These are phyloP conservation scores for Distichodus sexfasciatus DNA, from an alignment of 2,797 vertebrate species.

Conservation along the genomic window DNA sequence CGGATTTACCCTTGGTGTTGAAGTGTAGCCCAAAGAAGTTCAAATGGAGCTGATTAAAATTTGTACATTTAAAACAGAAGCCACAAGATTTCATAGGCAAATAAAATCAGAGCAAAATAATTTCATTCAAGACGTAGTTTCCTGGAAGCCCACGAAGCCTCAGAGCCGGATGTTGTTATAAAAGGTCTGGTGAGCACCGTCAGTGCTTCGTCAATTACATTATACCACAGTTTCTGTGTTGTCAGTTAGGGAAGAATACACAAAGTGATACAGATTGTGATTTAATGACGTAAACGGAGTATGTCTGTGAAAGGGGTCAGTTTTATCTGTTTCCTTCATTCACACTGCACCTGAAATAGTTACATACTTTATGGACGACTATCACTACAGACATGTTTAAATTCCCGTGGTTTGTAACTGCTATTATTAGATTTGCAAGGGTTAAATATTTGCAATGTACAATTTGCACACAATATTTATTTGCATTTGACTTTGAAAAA, in stretches of 20 bases:
- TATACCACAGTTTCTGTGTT: constrained; percentile 69
- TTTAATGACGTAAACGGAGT: constrained; percentile 73
- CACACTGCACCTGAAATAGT: constrained; percentile 59
- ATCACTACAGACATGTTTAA: constrained; percentile 41
- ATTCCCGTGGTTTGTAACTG: constrained; percentile 42
- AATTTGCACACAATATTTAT: neutral
- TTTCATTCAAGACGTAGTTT: constrained; percentile 1
- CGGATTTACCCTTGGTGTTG: neutral
- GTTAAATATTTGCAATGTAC: neutral
- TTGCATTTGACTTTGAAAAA: constrained; percentile 1
- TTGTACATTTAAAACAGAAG: too few relatives aligned
- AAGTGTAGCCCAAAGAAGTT: neutral
- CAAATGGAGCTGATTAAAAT: neutral
- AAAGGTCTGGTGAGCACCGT: constrained; percentile 64
- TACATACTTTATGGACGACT: constrained; percentile 59
- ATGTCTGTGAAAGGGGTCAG: constrained; percentile 72
- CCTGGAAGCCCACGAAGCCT: neutral
- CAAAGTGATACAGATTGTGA: constrained; percentile 72
- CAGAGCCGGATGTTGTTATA: constrained; percentile 40
- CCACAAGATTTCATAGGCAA: too few relatives aligned
- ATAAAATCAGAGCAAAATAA: too few relatives aligned
- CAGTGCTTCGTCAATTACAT: constrained; percentile 74
- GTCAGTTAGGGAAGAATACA: constrained; percentile 57
- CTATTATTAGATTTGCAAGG: constrained; percentile 12
- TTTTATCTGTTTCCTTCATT: constrained; percentile 73